phyloP scores from a whole-genome alignment of 2,113 vertebrate species.

The Clinocottus analis region DNA sequence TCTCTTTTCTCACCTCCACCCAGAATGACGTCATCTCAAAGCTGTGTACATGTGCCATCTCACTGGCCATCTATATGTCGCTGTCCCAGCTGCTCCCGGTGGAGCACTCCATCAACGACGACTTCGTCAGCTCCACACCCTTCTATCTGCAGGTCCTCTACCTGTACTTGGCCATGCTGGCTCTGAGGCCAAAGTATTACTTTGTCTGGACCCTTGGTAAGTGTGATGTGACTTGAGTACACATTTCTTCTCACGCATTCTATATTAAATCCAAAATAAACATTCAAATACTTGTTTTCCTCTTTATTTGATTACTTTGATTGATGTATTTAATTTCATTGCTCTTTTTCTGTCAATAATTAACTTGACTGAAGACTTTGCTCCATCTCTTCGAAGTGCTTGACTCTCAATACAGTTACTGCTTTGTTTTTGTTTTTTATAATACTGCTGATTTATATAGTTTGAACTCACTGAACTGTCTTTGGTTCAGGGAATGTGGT shows the following conservation, averaged over 20 bases:
- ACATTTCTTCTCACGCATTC: neutral
- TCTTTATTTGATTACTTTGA: neutral
- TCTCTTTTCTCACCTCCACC: slow-evolving; percentile 22
- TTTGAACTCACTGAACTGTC: slow-evolving; percentile 11
- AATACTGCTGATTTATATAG: neutral
- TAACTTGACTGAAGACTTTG: neutral
- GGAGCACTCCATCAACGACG: slow-evolving; percentile 88
- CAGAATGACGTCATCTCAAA: slow-evolving; percentile 92
- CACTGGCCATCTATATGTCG: slow-evolving; percentile 90
- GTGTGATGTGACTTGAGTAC: slow-evolving; percentile 51
- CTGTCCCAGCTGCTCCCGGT: slow-evolving; percentile 89
- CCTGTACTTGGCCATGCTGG: slow-evolving; percentile 93
- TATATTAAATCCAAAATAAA: neutral
- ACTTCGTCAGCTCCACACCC: slow-evolving; percentile 87
- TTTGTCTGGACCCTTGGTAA: slow-evolving; percentile 98
- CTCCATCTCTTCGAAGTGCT: neutral
- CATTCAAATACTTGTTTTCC: neutral
- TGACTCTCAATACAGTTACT: neutral
- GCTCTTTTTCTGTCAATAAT: neutral
- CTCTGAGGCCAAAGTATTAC: slow-evolving; percentile 97
- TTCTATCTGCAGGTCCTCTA: slow-evolving; percentile 89
- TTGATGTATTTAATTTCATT: no score
- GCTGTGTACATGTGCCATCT: slow-evolving; percentile 90
- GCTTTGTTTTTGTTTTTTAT: neutral
- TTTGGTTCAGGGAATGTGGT: neutral